Percentiles rank a stretch among this genome's conserved stretches.
These are phyloP conservation scores for Rhagonycha lutea DNA, from an alignment of 2,888 invertebrate genomes.

Conservation along the genomic window DNA sequence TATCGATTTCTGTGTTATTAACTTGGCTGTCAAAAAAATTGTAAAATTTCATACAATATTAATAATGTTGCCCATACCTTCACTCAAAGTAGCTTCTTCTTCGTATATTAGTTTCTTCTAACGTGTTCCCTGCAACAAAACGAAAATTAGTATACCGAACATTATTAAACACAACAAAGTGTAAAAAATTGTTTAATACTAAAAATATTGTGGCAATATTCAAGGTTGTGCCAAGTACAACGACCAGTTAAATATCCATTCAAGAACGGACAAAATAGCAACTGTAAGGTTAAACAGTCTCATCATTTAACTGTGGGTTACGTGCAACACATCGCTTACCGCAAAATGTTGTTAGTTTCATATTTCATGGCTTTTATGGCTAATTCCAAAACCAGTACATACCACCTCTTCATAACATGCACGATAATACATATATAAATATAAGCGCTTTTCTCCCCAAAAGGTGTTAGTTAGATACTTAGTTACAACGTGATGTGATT, in stretches of 20 bases:
- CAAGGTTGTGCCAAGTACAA: conserved; percentile 28
- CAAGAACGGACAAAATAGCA: conserved; percentile 26
- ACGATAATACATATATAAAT: conserved; percentile 27
- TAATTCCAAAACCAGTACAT: conserved; percentile 30
- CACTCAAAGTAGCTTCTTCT: neutral
- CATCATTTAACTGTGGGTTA: conserved; percentile 31
- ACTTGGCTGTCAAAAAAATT: neutral
- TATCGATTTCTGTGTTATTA: neutral
- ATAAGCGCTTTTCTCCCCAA: conserved; percentile 4
- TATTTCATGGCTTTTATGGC: conserved; percentile 32
- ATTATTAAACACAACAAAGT: neutral
- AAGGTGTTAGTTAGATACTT: neutral
- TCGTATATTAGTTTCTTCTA: neutral
- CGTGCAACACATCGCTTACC: conserved; percentile 32
- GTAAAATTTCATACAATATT: neutral
- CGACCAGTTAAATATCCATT: conserved; percentile 31
- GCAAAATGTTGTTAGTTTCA: conserved; percentile 32
- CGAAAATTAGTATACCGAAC: neutral
- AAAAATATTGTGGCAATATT: conserved; percentile 10
- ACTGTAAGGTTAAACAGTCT: conserved; percentile 31
- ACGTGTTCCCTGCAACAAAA: neutral
- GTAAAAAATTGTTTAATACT: neutral
- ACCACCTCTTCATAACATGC: conserved; percentile 25
- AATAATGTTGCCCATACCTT: neutral
- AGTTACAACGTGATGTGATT: neutral